Conservation (phyloP, 1,140 invertebrate genomes). For the Conus betulinus region DNA sequence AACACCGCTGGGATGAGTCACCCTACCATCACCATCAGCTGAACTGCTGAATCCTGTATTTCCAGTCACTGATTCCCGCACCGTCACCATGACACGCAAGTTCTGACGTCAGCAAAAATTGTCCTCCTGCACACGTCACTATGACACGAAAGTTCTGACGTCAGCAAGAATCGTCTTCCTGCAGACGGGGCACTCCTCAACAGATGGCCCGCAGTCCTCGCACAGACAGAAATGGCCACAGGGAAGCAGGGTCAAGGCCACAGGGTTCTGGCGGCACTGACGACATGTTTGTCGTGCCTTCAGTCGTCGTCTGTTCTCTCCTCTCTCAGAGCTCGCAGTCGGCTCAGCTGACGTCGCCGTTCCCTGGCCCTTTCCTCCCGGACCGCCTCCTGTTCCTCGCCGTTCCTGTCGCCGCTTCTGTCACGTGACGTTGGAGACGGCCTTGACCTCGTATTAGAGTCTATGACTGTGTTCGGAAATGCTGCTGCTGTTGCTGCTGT, state of each 20-base stretch:
- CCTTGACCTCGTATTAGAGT: too few species aligned
- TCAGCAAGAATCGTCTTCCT: constrained; percentile 21
- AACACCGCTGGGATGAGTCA: too few species aligned
- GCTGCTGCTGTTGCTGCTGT: too few species aligned
- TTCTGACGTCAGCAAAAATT: constrained; percentile 18
- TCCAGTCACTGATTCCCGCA: too few species aligned
- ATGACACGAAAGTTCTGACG: constrained; percentile 23
- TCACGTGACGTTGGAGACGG: too few species aligned
- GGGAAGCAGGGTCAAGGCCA: constrained; percentile 25
- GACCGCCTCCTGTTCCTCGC: too few species aligned
- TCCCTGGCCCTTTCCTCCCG: not conserved
- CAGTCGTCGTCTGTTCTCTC: constrained; percentile 22
- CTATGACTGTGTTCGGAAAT: too few species aligned
- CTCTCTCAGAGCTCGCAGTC: constrained; percentile 4
- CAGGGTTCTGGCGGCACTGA: not conserved
- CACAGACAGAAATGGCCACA: constrained; percentile 26
- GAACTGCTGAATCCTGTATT: too few species aligned
- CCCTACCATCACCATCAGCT: too few species aligned
- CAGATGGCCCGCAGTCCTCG: not conserved
- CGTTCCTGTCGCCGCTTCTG: too few species aligned
- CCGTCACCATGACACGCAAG: not conserved
- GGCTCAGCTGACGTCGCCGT: too few species aligned
- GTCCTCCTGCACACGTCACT: not conserved
- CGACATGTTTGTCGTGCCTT: constrained; percentile 8
- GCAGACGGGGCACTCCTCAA: not conserved